These are phyloP conservation scores for Bedellia somnulentella DNA, from an alignment of 2,888 invertebrate genomes.

Conservation along the genomic window DNA sequence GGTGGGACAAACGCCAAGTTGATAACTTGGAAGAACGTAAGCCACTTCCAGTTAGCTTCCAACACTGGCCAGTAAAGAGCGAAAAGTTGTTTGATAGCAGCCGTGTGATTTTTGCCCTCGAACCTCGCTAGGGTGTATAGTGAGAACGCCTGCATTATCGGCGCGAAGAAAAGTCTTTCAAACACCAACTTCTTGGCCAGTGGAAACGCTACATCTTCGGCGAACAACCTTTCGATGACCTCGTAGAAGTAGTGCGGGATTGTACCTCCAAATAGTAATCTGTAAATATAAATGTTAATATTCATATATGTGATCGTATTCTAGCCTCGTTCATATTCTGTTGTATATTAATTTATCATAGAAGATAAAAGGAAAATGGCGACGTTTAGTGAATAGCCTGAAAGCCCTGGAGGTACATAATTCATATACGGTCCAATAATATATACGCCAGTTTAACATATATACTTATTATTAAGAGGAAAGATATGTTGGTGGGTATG, in stretches of 20 bases:
- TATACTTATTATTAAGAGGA: too few relatives aligned
- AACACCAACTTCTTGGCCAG: slow-evolving; percentile 66
- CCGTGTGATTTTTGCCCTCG: slow-evolving; percentile 72
- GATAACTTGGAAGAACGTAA: slow-evolving; percentile 73
- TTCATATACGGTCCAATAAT: too few relatives aligned
- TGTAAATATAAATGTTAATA: slow-evolving; percentile 26
- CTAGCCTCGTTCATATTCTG: too few relatives aligned
- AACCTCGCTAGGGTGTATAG: slow-evolving; percentile 74
- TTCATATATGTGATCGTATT: neutral
- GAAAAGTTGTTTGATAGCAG: slow-evolving; percentile 64
- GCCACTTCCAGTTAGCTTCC: slow-evolving; percentile 74
- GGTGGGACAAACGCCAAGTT: slow-evolving; percentile 78
- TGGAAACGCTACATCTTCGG: slow-evolving; percentile 58
- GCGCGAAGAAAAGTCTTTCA: slow-evolving; percentile 73
- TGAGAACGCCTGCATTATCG: slow-evolving; percentile 71
- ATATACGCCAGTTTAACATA: too few relatives aligned
- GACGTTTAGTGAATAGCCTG: too few relatives aligned
- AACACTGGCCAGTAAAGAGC: slow-evolving; percentile 68
- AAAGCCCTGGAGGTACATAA: too few relatives aligned
- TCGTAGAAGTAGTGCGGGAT: slow-evolving; percentile 79
- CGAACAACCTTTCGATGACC: slow-evolving; percentile 62
- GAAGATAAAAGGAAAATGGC: too few relatives aligned
- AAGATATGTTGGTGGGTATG: too few relatives aligned
- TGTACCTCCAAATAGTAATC: slow-evolving; percentile 77
- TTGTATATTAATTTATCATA: too few relatives aligned